A percentile compares a stretch with the other conserved stretches of the same genome.
Evolutionary conservation across 2,113 vertebrate species (phyloP).

Genomic region (Columbina picui): DNA sequence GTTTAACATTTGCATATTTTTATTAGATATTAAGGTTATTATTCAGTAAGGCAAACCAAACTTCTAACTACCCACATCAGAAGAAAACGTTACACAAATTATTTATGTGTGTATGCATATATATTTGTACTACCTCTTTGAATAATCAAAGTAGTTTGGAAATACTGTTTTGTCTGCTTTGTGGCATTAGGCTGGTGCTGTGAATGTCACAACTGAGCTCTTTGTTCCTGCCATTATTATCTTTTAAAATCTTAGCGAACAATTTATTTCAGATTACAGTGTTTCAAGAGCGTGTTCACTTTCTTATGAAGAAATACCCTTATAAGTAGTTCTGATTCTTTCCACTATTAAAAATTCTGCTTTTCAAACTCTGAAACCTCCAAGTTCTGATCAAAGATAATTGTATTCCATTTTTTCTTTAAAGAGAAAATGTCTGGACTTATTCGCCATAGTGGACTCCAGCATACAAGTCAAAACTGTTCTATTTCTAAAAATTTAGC

Average conservation of each 20-base stretch:
- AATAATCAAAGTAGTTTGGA: background rate
- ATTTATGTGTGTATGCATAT: accelerated
- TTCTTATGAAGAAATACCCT: background rate
- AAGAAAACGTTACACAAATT: background rate
- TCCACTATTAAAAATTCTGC: background rate
- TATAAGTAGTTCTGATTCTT: background rate
- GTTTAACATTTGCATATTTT: conserved; percentile 23
- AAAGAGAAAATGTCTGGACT: background rate
- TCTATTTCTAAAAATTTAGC: background rate
- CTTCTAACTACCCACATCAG: background rate
- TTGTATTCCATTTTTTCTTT: background rate
- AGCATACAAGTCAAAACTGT: background rate
- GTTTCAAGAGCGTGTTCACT: background rate
- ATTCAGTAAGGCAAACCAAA: background rate
- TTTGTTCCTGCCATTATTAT: background rate
- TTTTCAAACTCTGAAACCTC: background rate
- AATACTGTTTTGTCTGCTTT: background rate
- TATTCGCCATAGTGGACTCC: background rate
- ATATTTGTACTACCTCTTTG: background rate
- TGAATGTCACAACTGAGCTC: background rate
- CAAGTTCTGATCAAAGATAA: background rate
- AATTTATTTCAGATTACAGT: background rate
- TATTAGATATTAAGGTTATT: background rate
- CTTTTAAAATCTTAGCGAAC: background rate
- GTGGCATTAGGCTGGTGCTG: background rate